A percentile compares a stretch with the other conserved stretches of the same genome.
Conservation (phyloP, 2,797 vertebrate species). For the Thripadectes ignobilis region DNA sequence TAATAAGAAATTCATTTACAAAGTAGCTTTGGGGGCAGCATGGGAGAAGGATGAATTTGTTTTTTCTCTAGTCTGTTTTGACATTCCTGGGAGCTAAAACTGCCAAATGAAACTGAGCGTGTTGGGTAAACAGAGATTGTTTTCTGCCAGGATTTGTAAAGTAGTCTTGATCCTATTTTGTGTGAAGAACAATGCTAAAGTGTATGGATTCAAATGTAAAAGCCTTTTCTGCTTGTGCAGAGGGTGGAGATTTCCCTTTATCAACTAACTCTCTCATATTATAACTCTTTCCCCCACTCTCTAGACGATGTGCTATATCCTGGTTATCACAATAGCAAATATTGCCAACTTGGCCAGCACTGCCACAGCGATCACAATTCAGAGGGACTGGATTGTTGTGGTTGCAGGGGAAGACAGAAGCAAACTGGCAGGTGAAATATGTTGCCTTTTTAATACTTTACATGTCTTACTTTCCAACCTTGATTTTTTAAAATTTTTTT, state of each 20-base stretch:
- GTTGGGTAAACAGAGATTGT: background rate
- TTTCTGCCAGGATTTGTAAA: background rate
- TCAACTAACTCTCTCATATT: background rate
- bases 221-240: background rate
- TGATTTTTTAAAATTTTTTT: background rate
- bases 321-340: constrained; percentile 96
- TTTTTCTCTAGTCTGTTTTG: background rate
- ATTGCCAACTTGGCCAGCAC: constrained; percentile 97
- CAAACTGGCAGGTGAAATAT: constrained; percentile 89
- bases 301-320: constrained; percentile 92
- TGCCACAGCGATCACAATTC: constrained; percentile 94
- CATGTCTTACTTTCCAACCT: background rate
- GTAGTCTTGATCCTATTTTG: background rate
- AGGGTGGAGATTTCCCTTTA: background rate
- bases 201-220: background rate
- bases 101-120: background rate
- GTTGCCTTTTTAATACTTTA: constrained; percentile 35
- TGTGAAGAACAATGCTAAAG: background rate
- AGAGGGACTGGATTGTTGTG: constrained; percentile 98
- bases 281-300: constrained; percentile 18
- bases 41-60: background rate
- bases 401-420: constrained; percentile 94
- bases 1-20: background rate
- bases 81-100: background rate
- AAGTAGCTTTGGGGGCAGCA: background rate